These are phyloP conservation scores for Hippocampus guttulatus DNA, from an alignment of 2,113 vertebrate genomes.

Conservation along the genomic window DNA sequence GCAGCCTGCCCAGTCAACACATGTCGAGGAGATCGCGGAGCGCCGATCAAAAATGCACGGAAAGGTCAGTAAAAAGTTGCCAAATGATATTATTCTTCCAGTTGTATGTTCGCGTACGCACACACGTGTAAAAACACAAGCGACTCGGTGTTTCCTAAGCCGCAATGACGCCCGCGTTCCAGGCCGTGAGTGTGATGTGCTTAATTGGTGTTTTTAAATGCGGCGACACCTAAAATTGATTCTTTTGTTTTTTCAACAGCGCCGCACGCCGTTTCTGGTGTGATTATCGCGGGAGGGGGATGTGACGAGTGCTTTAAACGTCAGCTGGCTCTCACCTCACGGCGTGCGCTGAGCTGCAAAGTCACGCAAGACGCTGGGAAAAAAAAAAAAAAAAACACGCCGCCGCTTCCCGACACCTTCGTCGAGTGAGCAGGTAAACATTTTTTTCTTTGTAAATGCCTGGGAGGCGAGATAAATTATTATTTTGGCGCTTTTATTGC, in stretches of 20 bases:
- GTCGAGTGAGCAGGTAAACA: constrained; percentile 57
- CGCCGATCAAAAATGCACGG: constrained; percentile 51
- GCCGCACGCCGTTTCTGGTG: constrained; percentile 50
- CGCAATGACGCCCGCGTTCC: constrained; percentile 50
- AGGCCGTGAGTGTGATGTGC: constrained; percentile 58
- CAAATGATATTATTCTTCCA: constrained; percentile 18
- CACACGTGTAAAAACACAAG: constrained; percentile 36
- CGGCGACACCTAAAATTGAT: constrained; percentile 65
- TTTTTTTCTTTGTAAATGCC: constrained; percentile 40
- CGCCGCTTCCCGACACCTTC: constrained; percentile 58
- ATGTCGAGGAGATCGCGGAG: constrained; percentile 53
- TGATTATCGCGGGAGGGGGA: constrained; percentile 54
- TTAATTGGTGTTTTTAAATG: constrained; percentile 69
- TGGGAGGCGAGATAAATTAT: constrained; percentile 59
- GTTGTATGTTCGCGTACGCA: constrained; percentile 31
- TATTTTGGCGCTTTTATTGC: constrained; percentile 33
- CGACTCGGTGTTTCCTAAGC: constrained; percentile 27
- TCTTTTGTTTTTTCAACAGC: constrained; percentile 55
- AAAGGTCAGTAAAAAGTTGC: constrained; percentile 46
- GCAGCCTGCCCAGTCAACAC: constrained; percentile 66
- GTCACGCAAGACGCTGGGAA: constrained; percentile 37
- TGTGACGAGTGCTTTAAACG: constrained; percentile 57
- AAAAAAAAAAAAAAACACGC: constrained; percentile 23
- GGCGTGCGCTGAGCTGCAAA: constrained; percentile 54
- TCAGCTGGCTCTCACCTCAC: constrained; percentile 54